phyloP scores from a whole-genome alignment of 2,113 vertebrate species.

The Campylomormyrus tamandua region DNA sequence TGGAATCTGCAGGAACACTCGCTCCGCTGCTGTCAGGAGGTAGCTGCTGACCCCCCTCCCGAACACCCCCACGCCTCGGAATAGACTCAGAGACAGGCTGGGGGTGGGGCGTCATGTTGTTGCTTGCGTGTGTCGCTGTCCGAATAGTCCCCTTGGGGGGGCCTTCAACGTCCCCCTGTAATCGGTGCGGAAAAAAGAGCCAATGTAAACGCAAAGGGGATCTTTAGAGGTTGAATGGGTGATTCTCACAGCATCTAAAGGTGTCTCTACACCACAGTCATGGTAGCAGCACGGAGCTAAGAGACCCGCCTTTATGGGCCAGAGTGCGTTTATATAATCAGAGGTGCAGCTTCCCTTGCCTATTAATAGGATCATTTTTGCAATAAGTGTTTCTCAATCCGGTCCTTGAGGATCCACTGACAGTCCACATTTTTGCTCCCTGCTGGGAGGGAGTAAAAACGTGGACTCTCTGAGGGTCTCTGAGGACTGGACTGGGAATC shows the following conservation, averaged over 20 bases:
- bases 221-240: background rate
- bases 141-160: background rate
- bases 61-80: background rate
- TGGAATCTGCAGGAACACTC: background rate
- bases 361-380: background rate
- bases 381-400: background rate
- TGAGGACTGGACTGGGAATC: background rate
- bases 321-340: background rate
- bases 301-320: background rate
- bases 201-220: background rate
- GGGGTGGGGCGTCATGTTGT: background rate
- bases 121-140: background rate
- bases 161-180: background rate
- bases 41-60: background rate
- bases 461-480: background rate
- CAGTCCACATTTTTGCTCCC: background rate
- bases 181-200: background rate
- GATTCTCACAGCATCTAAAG: background rate
- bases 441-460: background rate
- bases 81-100: background rate
- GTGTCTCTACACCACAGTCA: background rate
- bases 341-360: background rate
- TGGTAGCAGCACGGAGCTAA: background rate
- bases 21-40: background rate
- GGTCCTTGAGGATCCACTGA: background rate